Evolutionary conservation across 2,888 invertebrate genomes (phyloP).

Genomic region (Abscondita cerata): DNA sequence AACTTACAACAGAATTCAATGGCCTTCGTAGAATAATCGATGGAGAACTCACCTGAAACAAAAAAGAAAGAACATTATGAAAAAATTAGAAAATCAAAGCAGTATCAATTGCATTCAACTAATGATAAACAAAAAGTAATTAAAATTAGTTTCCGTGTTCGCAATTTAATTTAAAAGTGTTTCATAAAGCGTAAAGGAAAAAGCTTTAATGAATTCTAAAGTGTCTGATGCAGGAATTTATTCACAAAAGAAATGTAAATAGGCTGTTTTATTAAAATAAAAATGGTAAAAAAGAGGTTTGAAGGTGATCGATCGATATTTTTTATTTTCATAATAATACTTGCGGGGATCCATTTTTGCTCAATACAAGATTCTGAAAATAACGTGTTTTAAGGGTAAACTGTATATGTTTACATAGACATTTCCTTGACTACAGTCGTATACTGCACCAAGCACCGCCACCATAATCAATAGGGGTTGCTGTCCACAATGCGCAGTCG

Average conservation of each 20-base stretch:
- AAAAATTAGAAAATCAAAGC: no score
- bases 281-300: slow-evolving; percentile 9
- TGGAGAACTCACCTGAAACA: no score
- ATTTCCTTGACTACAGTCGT: slow-evolving; percentile 40
- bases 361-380: neutral
- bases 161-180: no score
- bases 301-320: slow-evolving; percentile 17
- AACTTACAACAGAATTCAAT: no score
- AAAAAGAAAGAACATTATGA: no score
- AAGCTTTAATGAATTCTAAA: slow-evolving; percentile 24
- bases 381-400: slow-evolving; percentile 4
- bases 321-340: slow-evolving; percentile 13
- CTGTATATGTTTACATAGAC: slow-evolving; percentile 36
- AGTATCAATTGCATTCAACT: no score
- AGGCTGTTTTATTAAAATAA: slow-evolving; percentile 25
- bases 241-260: slow-evolving; percentile 29
- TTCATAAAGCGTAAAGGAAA: no score
- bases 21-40: no score
- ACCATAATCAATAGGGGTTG: slow-evolving; percentile 39
- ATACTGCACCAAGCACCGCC: slow-evolving; percentile 33
- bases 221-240: slow-evolving; percentile 17
- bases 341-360: neutral
- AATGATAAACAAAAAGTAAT: no score
- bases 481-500: slow-evolving; percentile 38
- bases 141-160: no score